These are phyloP conservation scores for Plodia interpunctella DNA, from an alignment of 1,140 invertebrate species.

Conservation along the genomic window DNA sequence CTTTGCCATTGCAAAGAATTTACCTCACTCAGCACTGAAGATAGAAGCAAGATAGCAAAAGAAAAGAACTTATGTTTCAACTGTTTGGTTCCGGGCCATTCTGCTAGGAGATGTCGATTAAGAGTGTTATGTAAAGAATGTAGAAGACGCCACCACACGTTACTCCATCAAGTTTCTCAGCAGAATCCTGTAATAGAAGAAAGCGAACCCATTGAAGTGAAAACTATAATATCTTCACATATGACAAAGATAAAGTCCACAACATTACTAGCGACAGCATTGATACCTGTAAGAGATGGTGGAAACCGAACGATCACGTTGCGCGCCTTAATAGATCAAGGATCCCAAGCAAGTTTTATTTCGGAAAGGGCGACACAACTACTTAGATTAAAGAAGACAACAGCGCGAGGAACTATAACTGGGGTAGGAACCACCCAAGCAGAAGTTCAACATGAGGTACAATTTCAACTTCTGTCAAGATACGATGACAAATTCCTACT, in stretches of 20 bases:
- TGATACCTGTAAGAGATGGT: slow-evolving; percentile 18
- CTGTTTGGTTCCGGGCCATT: slow-evolving; percentile 23
- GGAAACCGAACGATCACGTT: slow-evolving; percentile 14
- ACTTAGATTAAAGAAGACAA: slow-evolving; percentile 19
- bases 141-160: slow-evolving; percentile 27
- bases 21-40: slow-evolving; percentile 9
- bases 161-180: slow-evolving; percentile 22
- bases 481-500: slow-evolving; percentile 19
- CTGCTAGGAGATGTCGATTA: slow-evolving; percentile 19
- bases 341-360: slow-evolving; percentile 29
- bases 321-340: slow-evolving; percentile 27
- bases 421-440: slow-evolving; percentile 8
- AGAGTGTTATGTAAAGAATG: slow-evolving; percentile 23
- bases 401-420: slow-evolving; percentile 16
- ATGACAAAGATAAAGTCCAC: slow-evolving; percentile 9
- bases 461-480: slow-evolving; percentile 25
- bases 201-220: no score
- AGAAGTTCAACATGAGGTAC: slow-evolving; percentile 20
- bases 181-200: no score
- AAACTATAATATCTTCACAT: slow-evolving; percentile 9
- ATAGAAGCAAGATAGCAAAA: slow-evolving; percentile 24
- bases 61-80: slow-evolving; percentile 29
- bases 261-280: slow-evolving; percentile 26
- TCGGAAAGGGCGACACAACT: slow-evolving; percentile 24
- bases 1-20: slow-evolving; percentile 26